phyloP scores from a whole-genome alignment of 2,888 invertebrate species.

The Drosophila neonasuta region DNA sequence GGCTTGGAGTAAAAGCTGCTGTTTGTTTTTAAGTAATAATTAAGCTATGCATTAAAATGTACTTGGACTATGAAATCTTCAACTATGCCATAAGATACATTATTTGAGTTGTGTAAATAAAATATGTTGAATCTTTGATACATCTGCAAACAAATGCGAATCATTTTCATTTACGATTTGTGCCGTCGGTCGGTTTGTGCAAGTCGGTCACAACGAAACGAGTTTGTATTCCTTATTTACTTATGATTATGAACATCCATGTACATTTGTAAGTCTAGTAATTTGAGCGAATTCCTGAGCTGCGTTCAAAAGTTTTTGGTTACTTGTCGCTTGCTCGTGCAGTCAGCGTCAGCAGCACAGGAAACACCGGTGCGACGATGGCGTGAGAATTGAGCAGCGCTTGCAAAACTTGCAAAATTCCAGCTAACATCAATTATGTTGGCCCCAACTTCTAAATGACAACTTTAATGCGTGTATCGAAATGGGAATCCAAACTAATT shows the following conservation, averaged over 20 bases:
- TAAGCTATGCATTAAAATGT: conserved; percentile 24
- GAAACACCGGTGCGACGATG: conserved; percentile 30
- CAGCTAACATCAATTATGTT: conserved; percentile 23
- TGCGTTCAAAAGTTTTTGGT: conserved; percentile 22
- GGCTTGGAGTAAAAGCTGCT: conserved; percentile 17
- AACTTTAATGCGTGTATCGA: conserved; percentile 39
- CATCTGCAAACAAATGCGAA: conserved; percentile 5
- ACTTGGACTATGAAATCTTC: conserved; percentile 17
- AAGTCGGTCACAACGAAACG: neutral
- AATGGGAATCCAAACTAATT: conserved; percentile 28
- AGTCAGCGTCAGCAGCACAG: conserved; percentile 33
- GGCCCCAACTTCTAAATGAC: conserved; percentile 8
- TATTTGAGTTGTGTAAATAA: conserved; percentile 36
- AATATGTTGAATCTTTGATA: conserved; percentile 46
- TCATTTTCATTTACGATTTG: neutral
- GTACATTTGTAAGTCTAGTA: conserved; percentile 11
- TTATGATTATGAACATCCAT: neutral
- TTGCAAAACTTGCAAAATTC: conserved; percentile 32
- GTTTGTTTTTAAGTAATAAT: conserved; percentile 24
- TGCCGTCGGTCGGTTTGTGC: too few species aligned
- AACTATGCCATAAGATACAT: conserved; percentile 47
- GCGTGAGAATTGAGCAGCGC: conserved; percentile 39
- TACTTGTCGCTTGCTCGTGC: conserved; percentile 15
- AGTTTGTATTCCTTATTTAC: neutral
- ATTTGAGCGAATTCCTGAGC: conserved; percentile 27